Evolutionary conservation across 2,888 invertebrate species (phyloP).

Genomic region (Scotopteryx bipunctaria): DNA sequence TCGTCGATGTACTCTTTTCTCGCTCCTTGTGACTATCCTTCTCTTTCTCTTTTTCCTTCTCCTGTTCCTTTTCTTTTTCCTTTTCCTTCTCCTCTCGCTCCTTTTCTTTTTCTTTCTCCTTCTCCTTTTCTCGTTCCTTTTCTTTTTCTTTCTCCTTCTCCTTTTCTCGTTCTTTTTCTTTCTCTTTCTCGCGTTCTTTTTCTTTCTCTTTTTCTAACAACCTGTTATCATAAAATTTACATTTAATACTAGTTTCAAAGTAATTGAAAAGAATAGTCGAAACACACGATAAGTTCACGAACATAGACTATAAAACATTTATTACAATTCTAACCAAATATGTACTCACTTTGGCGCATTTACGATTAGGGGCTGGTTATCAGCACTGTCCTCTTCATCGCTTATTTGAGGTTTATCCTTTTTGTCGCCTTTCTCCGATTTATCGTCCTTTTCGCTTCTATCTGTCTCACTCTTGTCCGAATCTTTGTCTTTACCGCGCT

Average conservation of each 20-base stretch:
- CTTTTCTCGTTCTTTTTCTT: constrained; percentile 54
- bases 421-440: constrained; percentile 61
- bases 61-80: constrained; percentile 54
- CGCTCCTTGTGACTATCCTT: constrained; percentile 54
- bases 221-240: constrained; percentile 3
- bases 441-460: constrained; percentile 70
- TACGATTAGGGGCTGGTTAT: constrained; percentile 72
- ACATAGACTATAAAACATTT: no score
- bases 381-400: constrained; percentile 77
- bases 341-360: constrained; percentile 68
- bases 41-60: constrained; percentile 49
- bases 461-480: constrained; percentile 78
- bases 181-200: constrained; percentile 46
- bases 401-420: constrained; percentile 68
- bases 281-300: no score
- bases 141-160: constrained; percentile 50
- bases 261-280: no score
- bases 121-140: constrained; percentile 42
- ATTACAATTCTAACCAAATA: no score
- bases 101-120: constrained; percentile 46
- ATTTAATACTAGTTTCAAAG: background rate
- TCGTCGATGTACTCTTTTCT: constrained; percentile 51
- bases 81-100: constrained; percentile 49
- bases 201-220: constrained; percentile 42
- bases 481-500: constrained; percentile 72